A percentile compares a stretch with the other conserved stretches of the same genome.
These are phyloP conservation scores for Polyploca ridens DNA, from an alignment of 2,888 invertebrate genomes.

Conservation along the genomic window DNA sequence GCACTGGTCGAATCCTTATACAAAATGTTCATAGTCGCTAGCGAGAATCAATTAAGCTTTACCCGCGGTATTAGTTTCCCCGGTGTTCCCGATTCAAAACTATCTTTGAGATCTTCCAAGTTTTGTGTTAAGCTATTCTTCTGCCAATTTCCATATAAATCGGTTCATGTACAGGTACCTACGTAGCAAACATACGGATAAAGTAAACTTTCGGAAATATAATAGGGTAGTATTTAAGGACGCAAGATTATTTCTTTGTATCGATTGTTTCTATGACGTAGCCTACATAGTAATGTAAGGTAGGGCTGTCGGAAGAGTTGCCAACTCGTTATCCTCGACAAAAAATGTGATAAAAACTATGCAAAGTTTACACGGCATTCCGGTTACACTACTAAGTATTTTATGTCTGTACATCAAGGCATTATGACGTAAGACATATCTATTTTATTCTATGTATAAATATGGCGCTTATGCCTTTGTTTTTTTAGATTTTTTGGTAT, in stretches of 20 bases:
- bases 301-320: constrained; percentile 49
- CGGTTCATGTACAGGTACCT: too few species aligned
- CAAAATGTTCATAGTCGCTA: too few species aligned
- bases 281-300: constrained; percentile 27
- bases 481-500: neutral
- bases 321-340: constrained; percentile 56
- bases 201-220: neutral
- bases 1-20: too few species aligned
- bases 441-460: constrained; percentile 1
- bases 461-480: neutral
- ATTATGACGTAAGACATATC: constrained; percentile 6
- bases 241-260: constrained; percentile 20
- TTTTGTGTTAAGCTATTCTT: too few species aligned
- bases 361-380: constrained; percentile 26
- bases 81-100: too few species aligned
- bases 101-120: too few species aligned
- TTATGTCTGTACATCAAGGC: constrained; percentile 8
- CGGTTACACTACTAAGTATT: constrained; percentile 23
- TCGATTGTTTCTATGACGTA: constrained; percentile 27
- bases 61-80: too few species aligned
- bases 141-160: neutral
- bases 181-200: neutral
- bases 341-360: constrained; percentile 46
- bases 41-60: too few species aligned
- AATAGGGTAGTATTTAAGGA: neutral